Base-by-base conservation (phyloP, 2,888 invertebrate species). In the Apoderus coryli region DNA sequence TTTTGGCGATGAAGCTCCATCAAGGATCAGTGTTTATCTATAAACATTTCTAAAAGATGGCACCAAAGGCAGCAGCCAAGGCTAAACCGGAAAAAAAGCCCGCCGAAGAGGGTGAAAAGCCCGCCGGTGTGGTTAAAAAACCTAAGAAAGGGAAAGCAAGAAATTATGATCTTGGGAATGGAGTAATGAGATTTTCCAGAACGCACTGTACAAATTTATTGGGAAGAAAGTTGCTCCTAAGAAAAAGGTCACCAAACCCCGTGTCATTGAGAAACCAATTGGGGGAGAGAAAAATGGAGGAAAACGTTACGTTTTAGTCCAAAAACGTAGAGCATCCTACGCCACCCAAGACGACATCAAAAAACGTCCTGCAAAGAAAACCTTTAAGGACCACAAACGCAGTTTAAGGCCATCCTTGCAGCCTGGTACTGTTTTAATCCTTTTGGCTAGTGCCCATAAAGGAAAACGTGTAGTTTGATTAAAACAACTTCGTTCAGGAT, bases 271-370 rank as follows among this genome's bases (percentile, higher is more conserved):
- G 37, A 95, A 96, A 65, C 73, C 76, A 48, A 82, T 96, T 45
- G 85, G 86, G 34, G 96, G 95, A 40, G 93, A 92, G 44, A 95
- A 95, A 62, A 96, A 96, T 53, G 95, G 95, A 49, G 84, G 81
- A 34, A 82, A 76, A 45, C 77, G 95, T 59, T 72, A 72, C 42
- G 92, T 96, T 27, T 65, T 75, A 39, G 60, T 82, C 29, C 74
- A 73, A 46, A 78, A 85, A 54, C 71, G 79, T 41, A 75, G 72
- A 44, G 72, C 76, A 15, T 79, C 75, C 58, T 85, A 82, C 53
- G 82, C 86, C 22, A 86, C 86, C 31, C 72, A 77, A 51, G 76
- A 79, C 45, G 74, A 69, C 44, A 73, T 86, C 31, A 70, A 66
- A 48, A 69, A 67, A 33, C 72, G 72, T 29, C 70, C 76, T 27